Percentiles rank a stretch among this genome's conserved stretches.
These are phyloP conservation scores for Agrochola litura DNA, from an alignment of 2,888 invertebrate genomes.

Conservation along the genomic window DNA sequence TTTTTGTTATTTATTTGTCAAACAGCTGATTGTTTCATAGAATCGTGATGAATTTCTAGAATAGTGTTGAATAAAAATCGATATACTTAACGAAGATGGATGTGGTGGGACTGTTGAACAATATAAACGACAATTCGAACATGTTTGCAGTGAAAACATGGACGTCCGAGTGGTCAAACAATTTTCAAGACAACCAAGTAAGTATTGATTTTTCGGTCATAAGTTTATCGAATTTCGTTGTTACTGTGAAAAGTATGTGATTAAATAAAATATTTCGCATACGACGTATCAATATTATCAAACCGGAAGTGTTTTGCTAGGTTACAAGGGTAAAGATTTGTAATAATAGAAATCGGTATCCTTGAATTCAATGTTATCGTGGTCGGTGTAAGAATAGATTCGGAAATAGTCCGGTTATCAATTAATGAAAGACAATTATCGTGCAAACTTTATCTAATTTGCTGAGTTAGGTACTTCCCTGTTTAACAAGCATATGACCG, in stretches of 20 bases:
- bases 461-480: not conserved
- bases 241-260: constrained; percentile 29
- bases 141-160: constrained; percentile 88
- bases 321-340: constrained; percentile 51
- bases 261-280: constrained; percentile 3
- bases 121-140: constrained; percentile 86
- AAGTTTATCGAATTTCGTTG: constrained; percentile 38
- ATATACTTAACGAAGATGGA: constrained; percentile 80
- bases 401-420: constrained; percentile 51
- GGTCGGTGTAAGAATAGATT: constrained; percentile 64
- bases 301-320: constrained; percentile 51
- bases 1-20: constrained; percentile 70
- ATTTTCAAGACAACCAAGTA: constrained; percentile 89
- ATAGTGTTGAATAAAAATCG: constrained; percentile 50
- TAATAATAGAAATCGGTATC: constrained; percentile 69
- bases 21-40: constrained; percentile 77
- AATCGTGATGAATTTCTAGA: constrained; percentile 66
- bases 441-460: not conserved
- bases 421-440: constrained; percentile 44
- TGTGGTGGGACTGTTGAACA: constrained; percentile 85
- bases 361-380: constrained; percentile 76
- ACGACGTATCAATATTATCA: constrained; percentile 9
- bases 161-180: constrained; percentile 87
- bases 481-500: not conserved
- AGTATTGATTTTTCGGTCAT: constrained; percentile 74